Conservation (phyloP, 2,113 vertebrate species). For the Columbina picui region DNA sequence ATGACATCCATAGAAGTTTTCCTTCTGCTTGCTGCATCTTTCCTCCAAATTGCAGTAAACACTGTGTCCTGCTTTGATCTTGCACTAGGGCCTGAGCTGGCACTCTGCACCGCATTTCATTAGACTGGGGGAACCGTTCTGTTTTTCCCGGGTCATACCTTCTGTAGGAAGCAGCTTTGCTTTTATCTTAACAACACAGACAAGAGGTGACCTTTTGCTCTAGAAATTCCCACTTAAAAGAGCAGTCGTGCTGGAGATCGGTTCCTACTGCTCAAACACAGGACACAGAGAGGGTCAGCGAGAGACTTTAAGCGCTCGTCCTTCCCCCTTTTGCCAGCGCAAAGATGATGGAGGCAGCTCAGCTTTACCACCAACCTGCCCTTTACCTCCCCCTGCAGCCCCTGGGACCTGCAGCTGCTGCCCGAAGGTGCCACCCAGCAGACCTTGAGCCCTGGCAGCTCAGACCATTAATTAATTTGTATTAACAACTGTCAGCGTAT, state of each 20-base stretch:
- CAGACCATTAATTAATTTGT: background rate
- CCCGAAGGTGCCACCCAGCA: background rate
- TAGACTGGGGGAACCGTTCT: background rate
- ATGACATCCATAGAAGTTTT: background rate
- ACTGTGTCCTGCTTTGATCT: background rate
- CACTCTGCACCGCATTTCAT: background rate
- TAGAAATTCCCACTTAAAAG: conserved; percentile 31
- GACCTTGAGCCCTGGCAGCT: background rate
- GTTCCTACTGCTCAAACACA: background rate
- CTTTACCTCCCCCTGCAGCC: background rate
- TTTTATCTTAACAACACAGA: background rate
- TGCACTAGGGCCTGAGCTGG: background rate
- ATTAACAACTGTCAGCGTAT: background rate
- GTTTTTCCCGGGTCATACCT: background rate
- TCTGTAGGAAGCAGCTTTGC: background rate
- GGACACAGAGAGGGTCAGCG: background rate
- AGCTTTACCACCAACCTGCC: background rate
- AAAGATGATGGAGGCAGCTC: background rate
- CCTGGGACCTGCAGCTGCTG: background rate
- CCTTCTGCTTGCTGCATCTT: background rate
- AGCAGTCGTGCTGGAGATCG: background rate
- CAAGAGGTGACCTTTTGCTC: background rate
- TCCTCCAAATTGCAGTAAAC: background rate
- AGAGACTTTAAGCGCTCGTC: background rate
- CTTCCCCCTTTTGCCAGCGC: background rate